Percentiles rank a stretch among this genome's conserved stretches.
Conservation (phyloP, 2,797 vertebrate genomes). For the Pelodytes ibericus region DNA sequence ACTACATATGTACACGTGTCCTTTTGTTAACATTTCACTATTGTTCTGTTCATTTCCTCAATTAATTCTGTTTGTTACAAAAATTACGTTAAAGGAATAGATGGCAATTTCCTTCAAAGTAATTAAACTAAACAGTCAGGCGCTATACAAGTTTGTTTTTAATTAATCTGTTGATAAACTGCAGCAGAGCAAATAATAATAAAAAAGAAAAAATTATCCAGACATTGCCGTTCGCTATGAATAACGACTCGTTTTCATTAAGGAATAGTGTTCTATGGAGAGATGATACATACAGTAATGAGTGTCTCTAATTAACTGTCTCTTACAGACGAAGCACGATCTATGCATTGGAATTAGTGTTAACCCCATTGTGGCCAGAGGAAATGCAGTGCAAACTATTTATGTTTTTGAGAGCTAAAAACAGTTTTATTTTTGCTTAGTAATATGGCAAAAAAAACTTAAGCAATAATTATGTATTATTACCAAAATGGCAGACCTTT, state of each 20-base stretch:
- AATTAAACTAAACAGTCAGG: constrained; percentile 51
- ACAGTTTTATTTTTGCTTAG: too few relatives aligned
- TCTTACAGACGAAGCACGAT: constrained; percentile 13
- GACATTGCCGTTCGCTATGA: constrained; percentile 32
- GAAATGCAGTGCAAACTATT: neutral
- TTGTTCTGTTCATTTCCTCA: too few relatives aligned
- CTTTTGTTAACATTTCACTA: too few relatives aligned
- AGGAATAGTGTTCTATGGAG: constrained; percentile 38
- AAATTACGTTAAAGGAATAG: constrained; percentile 12
- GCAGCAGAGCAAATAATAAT: constrained; percentile 46
- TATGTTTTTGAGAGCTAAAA: neutral
- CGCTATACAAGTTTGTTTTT: constrained; percentile 34
- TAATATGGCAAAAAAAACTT: too few relatives aligned
- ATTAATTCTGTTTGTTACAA: too few relatives aligned
- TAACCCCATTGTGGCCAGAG: neutral
- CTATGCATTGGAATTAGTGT: constrained; percentile 15
- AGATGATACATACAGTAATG: constrained; percentile 44
- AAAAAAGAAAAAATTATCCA: constrained; percentile 40
- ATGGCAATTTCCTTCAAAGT: constrained; percentile 23
- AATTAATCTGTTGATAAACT: constrained; percentile 54
- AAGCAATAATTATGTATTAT: too few relatives aligned
- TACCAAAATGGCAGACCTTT: too few relatives aligned
- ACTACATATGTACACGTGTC: too few relatives aligned
- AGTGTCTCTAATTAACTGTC: constrained; percentile 42
- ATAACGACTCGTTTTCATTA: constrained; percentile 44